A percentile compares a stretch with the other conserved stretches of the same genome.
Conservation (phyloP, 2,797 vertebrate genomes). For the Crocodylus rhombifer region DNA sequence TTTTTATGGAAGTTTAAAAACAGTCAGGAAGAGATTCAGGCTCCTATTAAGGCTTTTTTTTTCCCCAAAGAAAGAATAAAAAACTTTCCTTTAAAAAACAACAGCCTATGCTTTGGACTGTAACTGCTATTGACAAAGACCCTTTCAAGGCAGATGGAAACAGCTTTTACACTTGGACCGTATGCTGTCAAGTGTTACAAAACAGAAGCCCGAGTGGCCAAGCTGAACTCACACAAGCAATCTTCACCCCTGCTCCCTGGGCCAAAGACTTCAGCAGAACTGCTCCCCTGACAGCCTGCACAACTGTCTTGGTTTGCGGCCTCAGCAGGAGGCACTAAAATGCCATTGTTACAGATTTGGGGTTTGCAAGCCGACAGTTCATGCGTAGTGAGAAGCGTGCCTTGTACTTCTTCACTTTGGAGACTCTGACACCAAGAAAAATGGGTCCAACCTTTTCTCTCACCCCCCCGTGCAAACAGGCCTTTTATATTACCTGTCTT, state of each 20-base stretch:
- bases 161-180: background rate
- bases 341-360: background rate
- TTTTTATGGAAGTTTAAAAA: background rate
- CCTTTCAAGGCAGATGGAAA: background rate
- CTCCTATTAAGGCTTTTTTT: background rate
- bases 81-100: background rate
- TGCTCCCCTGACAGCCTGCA: background rate
- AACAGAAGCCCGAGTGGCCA: background rate
- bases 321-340: background rate
- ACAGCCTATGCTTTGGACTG: background rate
- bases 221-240: background rate
- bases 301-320: background rate
- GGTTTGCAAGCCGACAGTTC: background rate
- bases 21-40: background rate
- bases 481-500: constrained; percentile 88
- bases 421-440: background rate
- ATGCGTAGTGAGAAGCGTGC: background rate
- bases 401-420: background rate
- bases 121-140: background rate
- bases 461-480: background rate
- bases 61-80: background rate
- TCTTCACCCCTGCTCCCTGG: background rate
- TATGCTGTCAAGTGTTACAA: background rate
- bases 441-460: too few relatives aligned
- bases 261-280: background rate